Percentiles rank a stretch among this genome's conserved stretches.
Evolutionary conservation across 2,113 vertebrate species (phyloP).

Genomic region (Hippocampus zosterae): DNA sequence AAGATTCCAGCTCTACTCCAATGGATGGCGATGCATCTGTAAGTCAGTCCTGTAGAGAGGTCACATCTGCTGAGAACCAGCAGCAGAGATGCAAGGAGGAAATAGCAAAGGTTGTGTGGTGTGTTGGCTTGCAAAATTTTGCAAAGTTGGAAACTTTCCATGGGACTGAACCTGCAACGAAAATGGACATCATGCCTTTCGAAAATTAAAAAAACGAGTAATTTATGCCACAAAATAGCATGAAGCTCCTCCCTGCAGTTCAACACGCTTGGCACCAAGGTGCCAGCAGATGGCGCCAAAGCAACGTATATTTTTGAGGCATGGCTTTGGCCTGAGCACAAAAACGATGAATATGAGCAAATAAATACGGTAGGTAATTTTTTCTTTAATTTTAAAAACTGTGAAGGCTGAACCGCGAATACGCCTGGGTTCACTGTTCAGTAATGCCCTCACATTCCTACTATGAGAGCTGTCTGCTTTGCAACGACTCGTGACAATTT

Average conservation of each 20-base stretch:
- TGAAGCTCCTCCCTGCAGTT: not conserved
- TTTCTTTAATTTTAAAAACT: too few relatives aligned
- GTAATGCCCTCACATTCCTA: too few relatives aligned
- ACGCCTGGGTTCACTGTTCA: too few relatives aligned
- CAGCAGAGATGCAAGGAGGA: not conserved
- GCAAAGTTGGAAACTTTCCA: not conserved
- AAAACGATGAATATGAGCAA: not conserved
- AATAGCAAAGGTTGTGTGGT: constrained; percentile 3
- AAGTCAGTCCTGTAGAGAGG: not conserved
- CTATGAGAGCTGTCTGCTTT: too few relatives aligned
- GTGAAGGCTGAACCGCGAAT: too few relatives aligned
- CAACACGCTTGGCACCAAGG: not conserved
- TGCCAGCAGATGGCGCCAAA: not conserved
- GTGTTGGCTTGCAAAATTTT: not conserved
- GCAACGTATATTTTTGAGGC: not conserved
- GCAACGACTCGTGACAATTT: not conserved
- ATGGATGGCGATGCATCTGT: not conserved
- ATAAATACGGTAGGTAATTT: too few relatives aligned
- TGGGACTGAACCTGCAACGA: not conserved
- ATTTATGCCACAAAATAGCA: not conserved
- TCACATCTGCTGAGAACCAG: not conserved
- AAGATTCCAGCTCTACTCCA: not conserved
- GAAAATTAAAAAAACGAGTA: not conserved
- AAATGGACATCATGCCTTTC: not conserved
- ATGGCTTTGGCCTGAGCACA: not conserved